These are phyloP conservation scores for Actinostola sp. DNA, from an alignment of 92 coral and sea anemone species.

Conservation along the genomic window DNA sequence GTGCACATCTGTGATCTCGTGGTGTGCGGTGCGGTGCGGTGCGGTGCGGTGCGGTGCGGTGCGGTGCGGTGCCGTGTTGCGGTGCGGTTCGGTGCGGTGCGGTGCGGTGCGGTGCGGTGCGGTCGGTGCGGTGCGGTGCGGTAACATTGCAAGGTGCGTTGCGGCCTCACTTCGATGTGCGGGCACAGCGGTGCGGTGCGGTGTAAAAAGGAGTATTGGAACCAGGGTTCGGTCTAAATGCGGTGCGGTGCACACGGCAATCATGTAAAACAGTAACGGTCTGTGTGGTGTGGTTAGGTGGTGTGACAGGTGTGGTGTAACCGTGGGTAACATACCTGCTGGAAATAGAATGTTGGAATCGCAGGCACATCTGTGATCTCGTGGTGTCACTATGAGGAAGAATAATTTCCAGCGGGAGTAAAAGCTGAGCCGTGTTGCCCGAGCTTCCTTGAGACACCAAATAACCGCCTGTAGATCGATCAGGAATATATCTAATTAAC, in stretches of 20 bases:
- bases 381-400: slow-evolving; percentile 57
- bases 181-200: no score
- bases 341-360: slow-evolving; percentile 63
- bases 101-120: background rate
- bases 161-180: no score
- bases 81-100: background rate
- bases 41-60: background rate
- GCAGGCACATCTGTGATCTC: slow-evolving; percentile 76
- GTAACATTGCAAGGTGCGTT: no score
- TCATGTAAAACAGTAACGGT: no score
- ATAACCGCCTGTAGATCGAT: slow-evolving; percentile 55
- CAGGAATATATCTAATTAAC: background rate
- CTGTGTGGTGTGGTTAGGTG: no score
- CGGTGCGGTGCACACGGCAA: no score
- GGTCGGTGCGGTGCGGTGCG: background rate
- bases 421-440: slow-evolving; percentile 50
- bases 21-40: background rate
- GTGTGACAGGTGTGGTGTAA: no score
- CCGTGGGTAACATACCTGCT: slow-evolving; percentile 16
- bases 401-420: slow-evolving; percentile 81
- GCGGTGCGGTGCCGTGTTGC: background rate
- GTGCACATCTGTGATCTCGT: background rate
- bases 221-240: no score
- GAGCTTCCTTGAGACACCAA: slow-evolving; percentile 40
- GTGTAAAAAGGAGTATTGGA: no score